Conservation (phyloP, 2,113 vertebrate species). For the Neolamprologus toae region DNA sequence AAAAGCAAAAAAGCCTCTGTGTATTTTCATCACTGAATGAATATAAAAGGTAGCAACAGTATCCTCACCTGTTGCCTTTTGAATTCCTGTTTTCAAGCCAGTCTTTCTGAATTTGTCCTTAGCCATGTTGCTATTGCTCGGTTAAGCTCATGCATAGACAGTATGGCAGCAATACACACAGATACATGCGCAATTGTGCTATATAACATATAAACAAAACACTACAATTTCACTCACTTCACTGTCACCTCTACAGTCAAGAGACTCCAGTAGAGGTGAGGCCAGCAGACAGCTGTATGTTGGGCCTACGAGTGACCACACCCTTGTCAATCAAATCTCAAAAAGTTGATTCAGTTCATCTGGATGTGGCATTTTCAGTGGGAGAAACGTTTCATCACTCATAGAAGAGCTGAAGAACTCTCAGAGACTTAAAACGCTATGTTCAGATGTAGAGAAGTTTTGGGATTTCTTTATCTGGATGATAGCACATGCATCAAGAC, state of each 20-base stretch:
- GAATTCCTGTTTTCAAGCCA: not conserved
- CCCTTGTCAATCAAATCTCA: not conserved
- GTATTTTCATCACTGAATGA: not conserved
- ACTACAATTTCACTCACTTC: not conserved
- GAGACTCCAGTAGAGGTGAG: not conserved
- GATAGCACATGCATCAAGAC: not conserved
- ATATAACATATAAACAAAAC: not conserved
- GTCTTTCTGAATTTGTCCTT: not conserved
- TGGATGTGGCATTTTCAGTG: not conserved
- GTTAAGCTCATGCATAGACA: not conserved
- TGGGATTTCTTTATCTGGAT: not conserved
- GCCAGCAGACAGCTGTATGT: not conserved
- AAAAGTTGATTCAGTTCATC: not conserved
- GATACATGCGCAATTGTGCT: accelerated
- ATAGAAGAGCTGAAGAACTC: not conserved
- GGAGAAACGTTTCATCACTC: not conserved
- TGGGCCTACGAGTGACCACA: not conserved
- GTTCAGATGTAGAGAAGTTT: not conserved
- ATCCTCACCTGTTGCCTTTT: not conserved
- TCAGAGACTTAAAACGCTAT: not conserved
- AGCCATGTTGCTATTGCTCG: not conserved
- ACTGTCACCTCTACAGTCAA: not conserved
- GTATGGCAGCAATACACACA: not conserved
- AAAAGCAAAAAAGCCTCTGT: not conserved
- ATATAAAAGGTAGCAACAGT: not conserved